Evolutionary conservation across 2,797 vertebrate species (phyloP), one percentile per base, ranked within the genome.

Genomic region (Rousettus madagascariensis): DNA sequence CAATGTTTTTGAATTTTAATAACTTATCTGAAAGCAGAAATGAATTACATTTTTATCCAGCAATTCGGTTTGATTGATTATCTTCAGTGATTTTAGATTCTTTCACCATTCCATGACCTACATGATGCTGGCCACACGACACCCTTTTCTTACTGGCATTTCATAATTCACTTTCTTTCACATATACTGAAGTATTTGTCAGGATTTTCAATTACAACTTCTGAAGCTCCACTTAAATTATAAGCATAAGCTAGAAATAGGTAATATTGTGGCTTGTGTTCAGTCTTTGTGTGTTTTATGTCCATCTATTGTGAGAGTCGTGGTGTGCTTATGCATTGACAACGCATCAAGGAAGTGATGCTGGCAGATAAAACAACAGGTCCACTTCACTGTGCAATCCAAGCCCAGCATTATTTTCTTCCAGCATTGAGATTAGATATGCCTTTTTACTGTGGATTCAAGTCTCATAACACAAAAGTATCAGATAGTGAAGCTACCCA

Each of bases 1-100:
- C 46, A 92, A 15, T 17, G 1, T 30, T 84, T 91, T 75, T 84
- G 43, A 79, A 79, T 83, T 94, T 94, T 84, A 90, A 75, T 77
- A 84, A 36, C 83, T 95, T 33, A 17, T 57, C 10, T 88, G 17
- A 71, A 82, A 10, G 41, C 71, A 4, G 4, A 77, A 36, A 93
- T 93, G 13, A 66, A 91, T 82, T 88, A 46, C 5, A 16, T 83
- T 90, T 75, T 78, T 69, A 72, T 74, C 19, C 43, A 72, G 38
- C 11, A 38, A 20, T 86, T 92, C 30, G 79, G 2, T 85, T 94
- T 36, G 30, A 71, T 49, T 61, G 33, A n/a, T 87, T 92, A 49
- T 84, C 17, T 86, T 84, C 36, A 88, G 11, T 26, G 30, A 75
- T 83, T 91, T 94, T 30, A 66, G 8, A 13, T 83, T 55, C 7